Evolutionary conservation across 2,888 invertebrate species (phyloP).

Genomic region (Gordius sp.): DNA sequence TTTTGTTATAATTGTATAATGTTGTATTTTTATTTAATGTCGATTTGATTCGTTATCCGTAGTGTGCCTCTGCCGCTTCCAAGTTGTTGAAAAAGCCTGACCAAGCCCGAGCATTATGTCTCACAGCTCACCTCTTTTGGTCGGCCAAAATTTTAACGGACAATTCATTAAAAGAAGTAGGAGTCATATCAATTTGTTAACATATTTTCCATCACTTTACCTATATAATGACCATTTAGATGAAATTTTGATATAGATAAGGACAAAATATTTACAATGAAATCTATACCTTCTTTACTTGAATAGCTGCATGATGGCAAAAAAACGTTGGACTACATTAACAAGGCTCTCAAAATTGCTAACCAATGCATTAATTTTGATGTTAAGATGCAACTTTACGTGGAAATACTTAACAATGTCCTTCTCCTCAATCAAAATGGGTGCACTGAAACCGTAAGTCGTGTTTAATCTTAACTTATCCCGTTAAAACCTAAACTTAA

Average conservation of each 20-base stretch:
- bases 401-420: conserved; percentile 73
- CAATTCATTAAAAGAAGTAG: conserved; percentile 25
- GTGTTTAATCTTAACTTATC: neutral
- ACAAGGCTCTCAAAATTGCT: conserved; percentile 73
- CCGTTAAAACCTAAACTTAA: no score
- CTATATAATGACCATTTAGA: no score
- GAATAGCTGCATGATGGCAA: conserved; percentile 55
- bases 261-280: conserved; percentile 12
- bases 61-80: conserved; percentile 69
- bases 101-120: conserved; percentile 48
- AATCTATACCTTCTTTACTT: neutral
- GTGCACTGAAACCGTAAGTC: conserved; percentile 32
- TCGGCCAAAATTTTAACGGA: conserved; percentile 36
- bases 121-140: conserved; percentile 85
- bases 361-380: conserved; percentile 89
- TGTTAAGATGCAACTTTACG: conserved; percentile 77
- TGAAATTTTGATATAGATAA: neutral
- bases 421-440: conserved; percentile 70
- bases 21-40: no score
- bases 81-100: conserved; percentile 89
- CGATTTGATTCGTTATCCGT: neutral
- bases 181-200: no score
- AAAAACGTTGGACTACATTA: conserved; percentile 69
- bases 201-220: no score
- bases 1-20: no score